Conservation (phyloP, 2,797 vertebrate species). For the Mormyrops attenuatus region DNA sequence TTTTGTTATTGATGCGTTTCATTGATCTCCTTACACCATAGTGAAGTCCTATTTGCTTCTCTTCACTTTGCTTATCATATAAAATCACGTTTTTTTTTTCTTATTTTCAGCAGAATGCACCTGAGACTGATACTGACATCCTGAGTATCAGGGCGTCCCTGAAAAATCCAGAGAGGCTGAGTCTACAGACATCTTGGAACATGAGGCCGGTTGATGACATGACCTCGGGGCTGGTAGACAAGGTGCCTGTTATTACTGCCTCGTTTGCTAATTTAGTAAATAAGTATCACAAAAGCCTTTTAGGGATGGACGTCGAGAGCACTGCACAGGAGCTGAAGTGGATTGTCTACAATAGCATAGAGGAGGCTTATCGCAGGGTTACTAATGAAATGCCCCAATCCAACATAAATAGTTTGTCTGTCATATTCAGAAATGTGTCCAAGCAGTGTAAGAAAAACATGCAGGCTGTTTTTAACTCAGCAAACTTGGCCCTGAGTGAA, state of each 20-base stretch:
- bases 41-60: neutral
- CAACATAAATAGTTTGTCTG: conserved; percentile 48
- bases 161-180: conserved; percentile 52
- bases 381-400: conserved; percentile 51
- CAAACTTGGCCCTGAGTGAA: conserved; percentile 67
- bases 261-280: conserved; percentile 54
- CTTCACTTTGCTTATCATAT: neutral
- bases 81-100: conserved; percentile 27
- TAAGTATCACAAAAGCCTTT: conserved; percentile 57
- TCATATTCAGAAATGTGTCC: conserved; percentile 51
- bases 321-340: conserved; percentile 49
- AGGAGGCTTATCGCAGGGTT: conserved; percentile 50
- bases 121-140: conserved; percentile 68
- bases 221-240: conserved; percentile 61
- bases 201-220: conserved; percentile 65
- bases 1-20: neutral
- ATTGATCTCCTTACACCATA: neutral
- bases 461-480: conserved; percentile 60
- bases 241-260: conserved; percentile 54
- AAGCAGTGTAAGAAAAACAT: conserved; percentile 56
- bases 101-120: conserved; percentile 62
- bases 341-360: conserved; percentile 48
- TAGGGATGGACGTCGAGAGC: conserved; percentile 52
- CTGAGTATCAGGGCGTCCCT: conserved; percentile 64
- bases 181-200: conserved; percentile 74